Base-by-base conservation (phyloP, 2,113 vertebrate genomes). In the Charadrius vociferus region DNA sequence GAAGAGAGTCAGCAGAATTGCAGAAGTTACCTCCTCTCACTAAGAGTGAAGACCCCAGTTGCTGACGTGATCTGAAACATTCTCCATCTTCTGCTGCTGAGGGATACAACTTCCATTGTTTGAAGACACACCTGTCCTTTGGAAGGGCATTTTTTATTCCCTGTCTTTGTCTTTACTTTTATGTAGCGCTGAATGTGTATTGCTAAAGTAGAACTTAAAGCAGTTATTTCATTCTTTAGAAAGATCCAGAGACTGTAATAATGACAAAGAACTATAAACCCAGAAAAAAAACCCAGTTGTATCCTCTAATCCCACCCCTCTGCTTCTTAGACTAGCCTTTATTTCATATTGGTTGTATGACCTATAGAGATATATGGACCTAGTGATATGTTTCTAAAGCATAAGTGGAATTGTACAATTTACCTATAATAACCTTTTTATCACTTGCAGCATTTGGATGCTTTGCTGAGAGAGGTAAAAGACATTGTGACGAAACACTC, bases 401-500 rank as follows among this genome's bases (percentile, higher is more conserved):
- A 1, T 55, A 41, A 87, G 45, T 82, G 45, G 17, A 87, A 93
- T 65, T 56, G 20, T 65, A n/a, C 50, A 21, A 30, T 72, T 95
- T 91, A 58, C 30, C 10, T 75, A 3, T 56, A 81, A 75, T 86
- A 72, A 6, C 20, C 4, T 29, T 94, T 94, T 63, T 91, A 21
- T 95, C 65, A 50, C 47, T 86, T 87, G n/a, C 97, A 99, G 99
- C 91, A 97, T 58, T 81, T 98, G 67, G 98, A 98, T 67, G 94
- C 96, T 32, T 96, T 99, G 93, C 94, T 99, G 94, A 95, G 91
- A 24, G 98, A 98, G 95, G 81, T 99, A 84, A 98, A 97, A 73
- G 89, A 95, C 43, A 98, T 98, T 50, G 93, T 99, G 92, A 93
- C 96, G 22, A 93, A 95, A 81, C 98, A 99, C 95, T 98, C 98